Conservation (phyloP, 2,113 vertebrate species). For the Apaloderma vittatum region DNA sequence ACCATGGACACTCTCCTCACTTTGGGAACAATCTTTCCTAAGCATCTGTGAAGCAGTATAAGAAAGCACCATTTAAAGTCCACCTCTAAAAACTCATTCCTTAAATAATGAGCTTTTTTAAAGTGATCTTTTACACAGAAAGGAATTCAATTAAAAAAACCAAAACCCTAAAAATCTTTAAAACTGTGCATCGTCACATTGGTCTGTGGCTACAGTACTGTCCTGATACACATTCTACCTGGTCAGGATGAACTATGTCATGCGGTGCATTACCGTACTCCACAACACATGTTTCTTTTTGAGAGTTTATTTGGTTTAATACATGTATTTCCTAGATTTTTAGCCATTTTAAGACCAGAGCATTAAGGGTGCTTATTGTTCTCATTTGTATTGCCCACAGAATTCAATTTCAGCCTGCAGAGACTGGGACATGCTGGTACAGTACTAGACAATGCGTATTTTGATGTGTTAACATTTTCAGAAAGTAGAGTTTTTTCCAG, state of each 20-base stretch:
- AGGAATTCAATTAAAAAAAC: not conserved
- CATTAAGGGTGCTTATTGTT: not conserved
- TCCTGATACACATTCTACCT: not conserved
- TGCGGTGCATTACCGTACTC: not conserved
- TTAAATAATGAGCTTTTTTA: not conserved
- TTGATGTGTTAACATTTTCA: not conserved
- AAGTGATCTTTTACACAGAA: not conserved
- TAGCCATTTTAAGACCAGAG: not conserved
- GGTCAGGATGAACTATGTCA: not conserved
- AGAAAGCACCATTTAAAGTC: not conserved
- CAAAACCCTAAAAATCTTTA: not conserved
- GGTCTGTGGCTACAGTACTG: not conserved
- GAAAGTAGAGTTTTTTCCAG: not conserved
- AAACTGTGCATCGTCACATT: not conserved
- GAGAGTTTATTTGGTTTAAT: not conserved
- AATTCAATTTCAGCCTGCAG: not conserved
- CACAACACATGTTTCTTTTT: not conserved
- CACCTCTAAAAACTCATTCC: not conserved
- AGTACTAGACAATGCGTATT: not conserved
- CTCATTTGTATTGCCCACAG: not conserved
- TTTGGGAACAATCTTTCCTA: not conserved
- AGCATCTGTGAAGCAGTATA: not conserved
- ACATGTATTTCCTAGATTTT: not conserved
- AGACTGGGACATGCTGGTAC: not conserved
- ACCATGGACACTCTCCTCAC: not conserved